Evolutionary conservation across 1,140 invertebrate genomes (phyloP).

Genomic region (Bombus turneri): DNA sequence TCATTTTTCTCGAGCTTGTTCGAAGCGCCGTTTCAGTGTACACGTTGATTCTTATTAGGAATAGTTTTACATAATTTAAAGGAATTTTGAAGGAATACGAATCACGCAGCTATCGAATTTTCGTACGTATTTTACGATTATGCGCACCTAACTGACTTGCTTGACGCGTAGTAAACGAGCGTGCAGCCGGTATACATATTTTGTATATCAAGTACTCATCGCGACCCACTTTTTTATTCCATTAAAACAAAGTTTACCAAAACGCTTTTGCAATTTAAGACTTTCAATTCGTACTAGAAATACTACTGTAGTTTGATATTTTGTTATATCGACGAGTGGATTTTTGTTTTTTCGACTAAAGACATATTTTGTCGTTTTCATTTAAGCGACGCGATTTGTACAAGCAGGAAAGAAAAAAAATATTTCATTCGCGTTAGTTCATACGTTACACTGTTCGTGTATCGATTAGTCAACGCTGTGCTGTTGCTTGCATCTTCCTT

Average conservation of each 20-base stretch:
- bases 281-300: too few species aligned
- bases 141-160: neutral
- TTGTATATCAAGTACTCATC: conserved; percentile 9
- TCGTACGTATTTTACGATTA: neutral
- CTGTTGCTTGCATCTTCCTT: neutral
- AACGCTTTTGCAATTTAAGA: conserved; percentile 1
- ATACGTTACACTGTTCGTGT: neutral
- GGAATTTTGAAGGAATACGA: neutral
- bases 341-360: neutral
- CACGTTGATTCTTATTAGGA: neutral
- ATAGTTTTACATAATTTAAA: neutral
- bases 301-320: neutral
- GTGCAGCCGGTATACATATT: too few species aligned
- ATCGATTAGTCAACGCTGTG: neutral
- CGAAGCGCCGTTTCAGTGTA: neutral
- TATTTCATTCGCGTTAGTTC: neutral
- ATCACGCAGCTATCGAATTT: neutral
- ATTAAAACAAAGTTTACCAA: conserved; percentile 8
- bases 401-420: too few species aligned
- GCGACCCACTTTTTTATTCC: conserved; percentile 24
- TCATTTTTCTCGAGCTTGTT: neutral
- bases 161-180: neutral
- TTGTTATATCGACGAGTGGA: neutral
- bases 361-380: neutral
- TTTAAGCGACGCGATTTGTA: too few species aligned